A percentile compares a stretch with the other conserved stretches of the same genome.
Evolutionary conservation across 2,113 vertebrate genomes (phyloP).

Genomic region (Ellobius talpinus): DNA sequence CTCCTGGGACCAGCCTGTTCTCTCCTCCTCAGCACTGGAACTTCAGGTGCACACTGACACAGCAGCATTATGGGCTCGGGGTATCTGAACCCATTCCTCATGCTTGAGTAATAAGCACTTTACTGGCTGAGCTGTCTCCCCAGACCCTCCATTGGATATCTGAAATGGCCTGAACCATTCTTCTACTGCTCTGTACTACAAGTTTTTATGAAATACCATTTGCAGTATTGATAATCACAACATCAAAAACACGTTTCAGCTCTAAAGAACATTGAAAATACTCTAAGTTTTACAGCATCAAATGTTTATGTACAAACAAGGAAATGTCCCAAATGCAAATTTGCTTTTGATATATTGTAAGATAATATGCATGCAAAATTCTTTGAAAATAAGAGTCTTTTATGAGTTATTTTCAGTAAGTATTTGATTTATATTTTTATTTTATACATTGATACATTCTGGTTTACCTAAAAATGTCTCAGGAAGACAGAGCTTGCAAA

Average conservation of each 20-base stretch:
- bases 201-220: background rate
- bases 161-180: background rate
- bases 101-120: background rate
- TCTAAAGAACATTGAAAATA: background rate
- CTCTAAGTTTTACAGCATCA: background rate
- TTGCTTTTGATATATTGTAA: background rate
- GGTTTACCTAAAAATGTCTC: background rate
- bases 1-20: background rate
- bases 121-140: no score
- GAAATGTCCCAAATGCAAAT: background rate
- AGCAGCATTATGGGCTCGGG: background rate
- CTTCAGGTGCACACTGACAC: background rate
- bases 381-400: background rate
- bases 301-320: background rate
- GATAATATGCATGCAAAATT: background rate
- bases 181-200: background rate
- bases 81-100: background rate
- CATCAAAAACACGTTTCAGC: accelerated
- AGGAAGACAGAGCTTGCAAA: background rate
- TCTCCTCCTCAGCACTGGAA: background rate
- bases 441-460: background rate
- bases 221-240: background rate
- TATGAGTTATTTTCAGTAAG: background rate
- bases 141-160: background rate
- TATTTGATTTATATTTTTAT: background rate